Evolutionary conservation across 2,113 vertebrate genomes (phyloP).

Genomic region (Cynopterus brachyotis): DNA sequence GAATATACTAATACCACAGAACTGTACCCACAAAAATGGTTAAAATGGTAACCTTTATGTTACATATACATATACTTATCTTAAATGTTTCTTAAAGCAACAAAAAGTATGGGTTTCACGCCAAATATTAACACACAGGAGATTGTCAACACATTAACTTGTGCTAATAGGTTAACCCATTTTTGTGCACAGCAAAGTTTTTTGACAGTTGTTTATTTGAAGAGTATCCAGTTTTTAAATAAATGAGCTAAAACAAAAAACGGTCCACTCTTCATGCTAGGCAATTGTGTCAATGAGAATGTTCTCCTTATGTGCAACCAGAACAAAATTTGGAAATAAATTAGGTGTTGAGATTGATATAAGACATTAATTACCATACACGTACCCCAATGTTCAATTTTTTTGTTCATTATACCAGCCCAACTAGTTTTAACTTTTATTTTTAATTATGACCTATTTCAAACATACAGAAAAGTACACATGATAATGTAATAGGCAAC

Average conservation of each 20-base stretch:
- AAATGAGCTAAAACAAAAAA: neutral
- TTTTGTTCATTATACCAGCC: neutral
- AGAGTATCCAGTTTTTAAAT: neutral
- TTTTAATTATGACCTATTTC: constrained; percentile 4
- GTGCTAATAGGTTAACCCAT: neutral
- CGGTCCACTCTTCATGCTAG: neutral
- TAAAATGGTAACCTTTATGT: neutral
- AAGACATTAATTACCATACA: neutral
- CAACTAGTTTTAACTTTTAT: constrained; percentile 9
- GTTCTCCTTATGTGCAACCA: neutral
- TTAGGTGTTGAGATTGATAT: neutral
- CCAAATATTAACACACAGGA: neutral
- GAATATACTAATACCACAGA: neutral
- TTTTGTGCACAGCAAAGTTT: neutral
- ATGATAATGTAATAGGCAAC: neutral
- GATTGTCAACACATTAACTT: neutral
- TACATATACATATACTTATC: neutral
- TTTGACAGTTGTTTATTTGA: neutral
- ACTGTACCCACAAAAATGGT: neutral
- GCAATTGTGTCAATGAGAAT: neutral
- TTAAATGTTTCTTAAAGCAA: neutral
- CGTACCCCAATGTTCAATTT: neutral
- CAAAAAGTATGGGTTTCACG: neutral
- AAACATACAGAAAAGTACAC: neutral
- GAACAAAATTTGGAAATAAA: neutral